Percentiles rank a stretch among this genome's conserved stretches.
phyloP scores from a whole-genome alignment of 2,797 vertebrate species.

The Caiman crocodilus region DNA sequence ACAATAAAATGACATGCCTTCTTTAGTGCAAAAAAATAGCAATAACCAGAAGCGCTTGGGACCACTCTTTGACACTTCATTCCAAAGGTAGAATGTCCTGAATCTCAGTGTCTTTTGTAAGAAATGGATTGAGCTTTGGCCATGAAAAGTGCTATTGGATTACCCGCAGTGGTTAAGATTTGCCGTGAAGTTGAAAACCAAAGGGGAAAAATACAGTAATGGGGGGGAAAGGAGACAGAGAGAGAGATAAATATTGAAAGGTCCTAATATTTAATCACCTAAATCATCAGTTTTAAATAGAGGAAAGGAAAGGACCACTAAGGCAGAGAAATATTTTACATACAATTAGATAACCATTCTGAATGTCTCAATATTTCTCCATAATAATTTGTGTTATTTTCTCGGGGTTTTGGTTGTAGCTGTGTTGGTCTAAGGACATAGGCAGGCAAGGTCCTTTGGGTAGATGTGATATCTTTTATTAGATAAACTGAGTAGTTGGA shows the following conservation, averaged over 20 bases:
- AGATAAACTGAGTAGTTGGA: too few relatives aligned
- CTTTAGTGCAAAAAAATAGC: not conserved
- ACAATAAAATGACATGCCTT: not conserved
- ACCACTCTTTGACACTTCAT: not conserved
- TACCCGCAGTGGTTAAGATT: not conserved
- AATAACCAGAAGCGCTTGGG: not conserved
- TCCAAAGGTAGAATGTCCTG: not conserved
- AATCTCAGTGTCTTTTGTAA: not conserved
- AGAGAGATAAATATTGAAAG: not conserved
- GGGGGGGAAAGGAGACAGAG: not conserved
- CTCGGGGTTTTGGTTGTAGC: too few relatives aligned
- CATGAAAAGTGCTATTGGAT: not conserved
- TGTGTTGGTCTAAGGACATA: too few relatives aligned
- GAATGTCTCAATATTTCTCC: not conserved
- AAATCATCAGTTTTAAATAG: not conserved
- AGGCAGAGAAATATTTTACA: not conserved
- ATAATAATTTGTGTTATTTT: not conserved
- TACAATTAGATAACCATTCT: not conserved
- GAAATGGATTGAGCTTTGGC: not conserved
- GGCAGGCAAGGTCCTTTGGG: too few relatives aligned
- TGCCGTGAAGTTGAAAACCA: not conserved
- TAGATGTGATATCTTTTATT: too few relatives aligned
- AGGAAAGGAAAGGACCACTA: not conserved
- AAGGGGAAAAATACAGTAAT: not conserved
- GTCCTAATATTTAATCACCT: not conserved